Evolutionary conservation across 2,113 vertebrate species (phyloP), one percentile per base, ranked within the genome.

Genomic region (Callipepla californica): DNA sequence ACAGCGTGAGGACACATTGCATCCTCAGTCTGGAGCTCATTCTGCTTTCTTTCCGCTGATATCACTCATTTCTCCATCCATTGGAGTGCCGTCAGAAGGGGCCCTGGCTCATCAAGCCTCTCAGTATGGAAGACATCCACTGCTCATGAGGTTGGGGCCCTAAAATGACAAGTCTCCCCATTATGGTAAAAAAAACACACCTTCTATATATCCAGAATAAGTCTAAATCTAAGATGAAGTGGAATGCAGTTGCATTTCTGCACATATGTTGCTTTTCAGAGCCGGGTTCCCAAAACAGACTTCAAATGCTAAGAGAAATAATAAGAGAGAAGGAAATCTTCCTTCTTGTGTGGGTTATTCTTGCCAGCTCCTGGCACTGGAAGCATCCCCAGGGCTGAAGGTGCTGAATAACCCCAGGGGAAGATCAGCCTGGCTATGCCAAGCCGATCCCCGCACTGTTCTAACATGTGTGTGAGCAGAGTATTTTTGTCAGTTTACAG

Each of bases 181-280:
- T 48, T 62, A 44, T 44, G 44, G 44, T 44, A 44, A 44, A 44
- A 44, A 44, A 44, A 40, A 40, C 10, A 44, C 15, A 16, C 16
- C 16, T 44, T 44, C 44, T 17, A 3, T 44, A 44, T 17, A 15
- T 44, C 44, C 44, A 40, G 40, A 40, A 40, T 40, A 40, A 16
- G 44, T 44, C 44, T 44, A 44, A 44, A 17, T 44, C 65, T 2
- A 44, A 63, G 66, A 50, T 8, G 11, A 61, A 72, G 65, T 0
- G 6, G 53, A 63, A 16, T 2, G 28, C 7, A 2, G 48, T 30
- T 92, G 45, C 28, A n/a, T 42, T 89, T 62, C 73, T 30, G 25
- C 58, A 38, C 38, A 0, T 2, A 21, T 0, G 1, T 73, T 19
- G 47, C 66, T 59, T 19, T 59, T 38, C 44, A 2, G 72, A 0